A percentile compares a stretch with the other conserved stretches of the same genome.
phyloP scores from a whole-genome alignment of 1,140 invertebrate genomes.

The Druon quercuslanigerum region DNA sequence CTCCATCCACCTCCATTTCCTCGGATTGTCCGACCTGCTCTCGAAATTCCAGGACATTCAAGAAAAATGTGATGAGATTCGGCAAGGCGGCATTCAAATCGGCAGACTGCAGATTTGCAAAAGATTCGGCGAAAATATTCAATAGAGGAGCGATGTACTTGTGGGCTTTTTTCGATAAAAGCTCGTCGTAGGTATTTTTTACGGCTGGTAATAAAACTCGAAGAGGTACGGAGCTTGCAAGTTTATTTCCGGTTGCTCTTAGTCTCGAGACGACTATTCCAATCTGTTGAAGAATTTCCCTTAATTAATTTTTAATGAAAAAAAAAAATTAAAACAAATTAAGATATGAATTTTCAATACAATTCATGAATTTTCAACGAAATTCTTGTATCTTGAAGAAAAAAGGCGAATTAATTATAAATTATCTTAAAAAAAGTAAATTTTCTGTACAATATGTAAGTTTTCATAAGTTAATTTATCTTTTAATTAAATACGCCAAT shows the following conservation, averaged over 20 bases:
- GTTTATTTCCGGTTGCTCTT: slow-evolving; percentile 79
- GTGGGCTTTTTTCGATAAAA: slow-evolving; percentile 79
- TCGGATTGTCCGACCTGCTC: slow-evolving; percentile 65
- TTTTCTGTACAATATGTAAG: too few species aligned
- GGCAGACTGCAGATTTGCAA: slow-evolving; percentile 75
- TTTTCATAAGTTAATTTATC: too few species aligned
- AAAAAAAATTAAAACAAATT: too few species aligned
- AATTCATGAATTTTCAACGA: too few species aligned
- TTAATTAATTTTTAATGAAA: too few species aligned
- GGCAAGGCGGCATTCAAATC: slow-evolving; percentile 81
- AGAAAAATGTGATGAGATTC: slow-evolving; percentile 84
- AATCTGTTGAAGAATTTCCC: slow-evolving; percentile 64
- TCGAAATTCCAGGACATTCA: slow-evolving; percentile 85
- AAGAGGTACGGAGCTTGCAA: slow-evolving; percentile 82
- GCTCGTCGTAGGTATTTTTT: slow-evolving; percentile 79
- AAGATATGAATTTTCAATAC: too few species aligned
- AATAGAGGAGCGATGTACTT: slow-evolving; percentile 83
- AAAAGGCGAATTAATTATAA: too few species aligned
- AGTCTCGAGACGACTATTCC: slow-evolving; percentile 78
- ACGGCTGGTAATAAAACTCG: slow-evolving; percentile 87
- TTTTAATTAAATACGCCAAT: too few species aligned
- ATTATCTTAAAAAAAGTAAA: too few species aligned
- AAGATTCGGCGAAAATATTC: slow-evolving; percentile 83
- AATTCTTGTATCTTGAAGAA: too few species aligned
- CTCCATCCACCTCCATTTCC: slow-evolving; percentile 62